Evolutionary conservation across 2,888 invertebrate genomes (phyloP), one percentile per base, ranked within the genome.

Genomic region (Drosophila ezoana): DNA sequence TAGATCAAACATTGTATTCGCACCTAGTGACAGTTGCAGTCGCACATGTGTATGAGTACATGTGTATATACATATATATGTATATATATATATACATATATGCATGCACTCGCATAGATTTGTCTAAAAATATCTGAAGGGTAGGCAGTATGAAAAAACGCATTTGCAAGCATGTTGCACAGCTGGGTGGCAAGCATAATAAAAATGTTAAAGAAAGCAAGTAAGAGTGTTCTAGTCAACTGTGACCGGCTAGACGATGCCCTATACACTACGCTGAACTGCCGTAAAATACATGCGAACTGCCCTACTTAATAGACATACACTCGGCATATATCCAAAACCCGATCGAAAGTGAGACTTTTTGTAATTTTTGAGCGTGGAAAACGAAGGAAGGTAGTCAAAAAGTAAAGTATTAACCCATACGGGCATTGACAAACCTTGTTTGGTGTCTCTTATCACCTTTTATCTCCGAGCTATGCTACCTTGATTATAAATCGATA

Each of bases 41-140:
- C 28, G 33, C 16, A 49, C n/a, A 37, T 45, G 11, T 4, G 8
- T 8, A 28, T 20, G 20, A 0, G 5, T 20, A 1, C 4, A 2
- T 20, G 20, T 20, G 20, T 20, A 2, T 20, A 4, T 20, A 4
- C 4, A 2, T 20, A 4, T 20, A 4, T 20, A 4, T 20, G 20
- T 20, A 2, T 20, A 4, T 20, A 4, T 20, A 0, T 23, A 5
- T 23, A 5, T 33, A 44, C 14, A 28, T n/a, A 13, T 35, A 10
- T 49, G 35, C 43, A 28, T 56, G 23, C 45, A 40, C n/a, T 35
- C 14, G 20, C n/a, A 63, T 47, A 14, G 47, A 43, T 43, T 44
- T 72, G 67, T 35, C 67, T 76, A 75, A 58, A 76, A 68, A 72
- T 72, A 72, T 62, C 47, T 43, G 47, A 40, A 56, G 58, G 54